phyloP scores from a whole-genome alignment of 2,797 vertebrate genomes.

The Artibeus lituratus region DNA sequence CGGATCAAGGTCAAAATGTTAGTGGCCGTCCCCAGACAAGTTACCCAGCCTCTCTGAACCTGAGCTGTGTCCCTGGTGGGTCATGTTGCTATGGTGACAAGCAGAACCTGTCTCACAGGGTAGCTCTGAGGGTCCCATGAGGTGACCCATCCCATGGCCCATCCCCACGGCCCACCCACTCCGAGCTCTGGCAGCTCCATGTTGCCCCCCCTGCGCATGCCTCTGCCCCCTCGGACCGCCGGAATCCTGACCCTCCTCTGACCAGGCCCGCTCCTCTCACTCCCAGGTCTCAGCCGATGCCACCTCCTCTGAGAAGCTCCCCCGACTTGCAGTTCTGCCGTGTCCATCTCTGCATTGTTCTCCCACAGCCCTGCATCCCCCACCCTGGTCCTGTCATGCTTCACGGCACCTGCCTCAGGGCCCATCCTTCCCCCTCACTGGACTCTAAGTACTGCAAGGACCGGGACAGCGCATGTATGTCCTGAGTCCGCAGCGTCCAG shows the following conservation, averaged over 20 bases:
- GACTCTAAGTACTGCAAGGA: background rate
- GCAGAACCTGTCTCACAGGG: background rate
- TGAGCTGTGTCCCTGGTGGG: background rate
- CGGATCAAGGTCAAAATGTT: background rate
- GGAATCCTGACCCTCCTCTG: background rate
- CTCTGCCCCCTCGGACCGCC: background rate
- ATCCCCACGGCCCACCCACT: background rate
- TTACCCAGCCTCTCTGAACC: background rate
- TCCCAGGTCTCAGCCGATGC: background rate
- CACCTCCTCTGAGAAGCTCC: background rate
- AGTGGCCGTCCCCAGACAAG: background rate
- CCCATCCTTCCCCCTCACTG: too few species aligned
- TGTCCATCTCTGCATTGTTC: background rate
- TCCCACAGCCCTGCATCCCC: background rate
- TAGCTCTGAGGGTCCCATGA: background rate
- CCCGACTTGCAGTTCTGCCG: background rate
- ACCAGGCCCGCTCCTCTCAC: background rate
- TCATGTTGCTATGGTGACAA: background rate
- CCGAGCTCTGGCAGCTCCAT: background rate
- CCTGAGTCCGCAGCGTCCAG: background rate
- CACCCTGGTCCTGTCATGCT: too few species aligned
- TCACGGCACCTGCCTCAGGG: fast-evolving
- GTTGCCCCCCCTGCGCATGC: fast-evolving
- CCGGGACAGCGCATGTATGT: background rate
- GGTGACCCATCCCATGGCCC: background rate